Base-by-base conservation (phyloP, 2,797 vertebrate genomes). In the Poeciliopsis presidionis region DNA sequence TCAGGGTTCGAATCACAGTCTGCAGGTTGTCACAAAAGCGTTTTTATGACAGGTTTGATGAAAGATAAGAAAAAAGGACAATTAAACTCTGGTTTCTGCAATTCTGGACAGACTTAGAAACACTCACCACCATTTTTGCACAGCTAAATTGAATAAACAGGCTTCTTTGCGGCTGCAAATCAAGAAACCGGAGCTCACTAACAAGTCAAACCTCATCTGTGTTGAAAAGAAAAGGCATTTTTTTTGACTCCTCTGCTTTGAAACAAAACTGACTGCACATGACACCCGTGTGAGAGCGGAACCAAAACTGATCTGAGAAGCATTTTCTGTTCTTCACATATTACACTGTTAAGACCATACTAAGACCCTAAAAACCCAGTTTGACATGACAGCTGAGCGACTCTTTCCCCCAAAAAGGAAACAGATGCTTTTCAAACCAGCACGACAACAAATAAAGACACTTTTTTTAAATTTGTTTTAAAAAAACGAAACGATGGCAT, bases 201-300 rank as follows among this genome's bases (percentile, higher is more conserved):
- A 49, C 16, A 33, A 78, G 25, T 25, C 65, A 46, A 65, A 30
- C 47, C 3, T 74, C 11, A 30, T 12, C 13, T 2, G 61, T 71
- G 33, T 57, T 57, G 20, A 65, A 76, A 78, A 47, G 9, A 78
- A 77, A 28, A 43, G 6, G 53, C 63, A 33, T 46, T 63, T 53
- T 30, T 51, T 82, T 67, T 63, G 4, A 61, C 1, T 33, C 22
- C 61, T 71, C 47, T 69, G 65, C 43, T 78, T 47, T 47, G 25
- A 84, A 73, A 76, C 73, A 65, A 77, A 85, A 78, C 36, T n/a
- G 43, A 43, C 20, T 25, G 57, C 80, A 88, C 84, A 83, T 86
- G 88, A 91, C 70, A 74, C 22, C 63, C 22, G 43, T 46, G 69
- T 57, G 61, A 86, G 75, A 90, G 84, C 86, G 91, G 91, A 91